Base-by-base conservation (phyloP, 2,113 vertebrate genomes). In the Archilochus colubris region DNA sequence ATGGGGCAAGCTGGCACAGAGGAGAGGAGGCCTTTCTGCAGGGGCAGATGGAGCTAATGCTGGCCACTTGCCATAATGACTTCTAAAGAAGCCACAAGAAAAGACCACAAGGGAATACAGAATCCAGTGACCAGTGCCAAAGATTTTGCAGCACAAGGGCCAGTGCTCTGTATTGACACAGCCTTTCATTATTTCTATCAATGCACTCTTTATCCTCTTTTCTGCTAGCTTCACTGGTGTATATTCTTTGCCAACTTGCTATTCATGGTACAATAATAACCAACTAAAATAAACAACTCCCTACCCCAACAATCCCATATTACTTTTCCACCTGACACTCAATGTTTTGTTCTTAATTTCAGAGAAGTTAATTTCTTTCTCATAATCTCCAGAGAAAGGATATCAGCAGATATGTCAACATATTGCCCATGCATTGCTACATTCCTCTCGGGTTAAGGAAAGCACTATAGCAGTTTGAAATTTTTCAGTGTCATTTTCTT, bases 121-220 rank as follows among this genome's bases (percentile, higher is more conserved):
- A 86, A 81, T 12, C 11, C 33, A 72, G 53, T 31, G 27, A 28
- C 50, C 31, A 36, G 19, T 85, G 88, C 96, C 94, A 86, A 92
- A 68, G 67, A 91, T 40, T 86, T 40, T 88, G 81, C 67, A 91
- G 92, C 53, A 95, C 88, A 95, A 93, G 93, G 93, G 64, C 88
- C 74, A 68, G 62, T 92, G 75, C 85, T 90, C 81, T 91, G 80
- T 55, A 89, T 33, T 77, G 78, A 93, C 91, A 95, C 25, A 87
- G 85, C 51, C 80, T 83, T 57, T 94, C 74, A 75, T 63, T 96
- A 86, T 95, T 83, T 23, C 70, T 94, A 79, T 97, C 96, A 97
- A 96, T 92, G 79, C 95, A 97, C 80, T 93, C 93, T 86, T 95
- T 96, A 91, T 96, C 33, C 77, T 25, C 53, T 82, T 78, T 89